phyloP scores from a whole-genome alignment of 2,113 vertebrate genomes.

The Phrynosoma platyrhinos region DNA sequence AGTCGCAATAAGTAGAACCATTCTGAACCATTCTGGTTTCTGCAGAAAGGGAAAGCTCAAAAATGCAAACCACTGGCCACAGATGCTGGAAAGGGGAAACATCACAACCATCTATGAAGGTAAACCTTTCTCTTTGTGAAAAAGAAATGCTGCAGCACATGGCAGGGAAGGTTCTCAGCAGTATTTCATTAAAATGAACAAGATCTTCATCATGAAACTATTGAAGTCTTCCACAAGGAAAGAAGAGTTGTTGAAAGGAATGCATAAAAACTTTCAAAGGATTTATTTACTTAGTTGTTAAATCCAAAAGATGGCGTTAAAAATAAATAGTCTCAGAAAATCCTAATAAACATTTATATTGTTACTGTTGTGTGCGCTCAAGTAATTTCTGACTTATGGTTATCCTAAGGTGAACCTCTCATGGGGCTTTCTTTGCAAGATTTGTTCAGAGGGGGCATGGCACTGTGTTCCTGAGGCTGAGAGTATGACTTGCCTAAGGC shows the following conservation, averaged over 20 bases:
- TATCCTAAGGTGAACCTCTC: too few relatives aligned
- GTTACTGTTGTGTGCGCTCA: too few relatives aligned
- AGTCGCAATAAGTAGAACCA: background rate
- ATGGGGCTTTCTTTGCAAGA: too few relatives aligned
- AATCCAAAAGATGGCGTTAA: background rate
- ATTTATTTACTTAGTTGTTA: background rate
- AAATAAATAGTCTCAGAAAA: background rate
- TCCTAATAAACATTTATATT: background rate
- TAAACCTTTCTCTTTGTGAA: background rate
- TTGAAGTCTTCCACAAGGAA: background rate
- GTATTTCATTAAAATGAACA: background rate
- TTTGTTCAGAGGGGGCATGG: too few relatives aligned
- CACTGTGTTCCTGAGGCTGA: too few relatives aligned
- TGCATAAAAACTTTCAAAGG: background rate
- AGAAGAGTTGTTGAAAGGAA: background rate
- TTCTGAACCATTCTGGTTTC: background rate
- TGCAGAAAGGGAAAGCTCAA: background rate
- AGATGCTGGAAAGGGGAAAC: background rate
- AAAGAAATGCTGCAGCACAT: background rate
- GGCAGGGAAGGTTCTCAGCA: background rate
- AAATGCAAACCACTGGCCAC: background rate
- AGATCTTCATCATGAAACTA: background rate
- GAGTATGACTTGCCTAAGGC: too few relatives aligned
- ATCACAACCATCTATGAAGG: background rate
- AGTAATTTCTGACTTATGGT: too few relatives aligned